phyloP scores from a whole-genome alignment of 2,888 invertebrate species.

The Chaitophorus viminalis region DNA sequence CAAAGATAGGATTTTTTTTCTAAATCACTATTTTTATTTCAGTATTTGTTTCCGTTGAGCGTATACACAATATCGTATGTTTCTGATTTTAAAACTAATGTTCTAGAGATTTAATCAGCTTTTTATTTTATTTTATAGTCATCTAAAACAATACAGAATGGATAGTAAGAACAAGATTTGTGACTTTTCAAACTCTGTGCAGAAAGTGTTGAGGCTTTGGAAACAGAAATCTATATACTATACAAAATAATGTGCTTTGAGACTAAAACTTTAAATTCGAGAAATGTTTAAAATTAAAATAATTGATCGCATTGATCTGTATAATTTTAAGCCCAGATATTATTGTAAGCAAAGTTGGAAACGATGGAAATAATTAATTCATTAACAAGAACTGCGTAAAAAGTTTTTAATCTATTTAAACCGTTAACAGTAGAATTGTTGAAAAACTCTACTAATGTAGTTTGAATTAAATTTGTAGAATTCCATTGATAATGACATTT shows the following conservation, averaged over 20 bases:
- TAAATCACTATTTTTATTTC: too few species aligned
- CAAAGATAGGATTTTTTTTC: too few species aligned
- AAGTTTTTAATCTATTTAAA: not conserved
- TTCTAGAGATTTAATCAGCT: not conserved
- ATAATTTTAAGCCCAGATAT: not conserved
- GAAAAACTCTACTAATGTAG: too few species aligned
- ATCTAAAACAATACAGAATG: not conserved
- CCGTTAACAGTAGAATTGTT: not conserved
- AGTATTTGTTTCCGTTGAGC: too few species aligned
- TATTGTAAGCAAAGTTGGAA: not conserved
- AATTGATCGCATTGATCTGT: slow-evolving; percentile 20
- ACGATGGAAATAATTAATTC: not conserved
- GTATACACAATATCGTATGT: not conserved
- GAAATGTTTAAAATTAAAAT: slow-evolving; percentile 3
- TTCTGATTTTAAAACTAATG: not conserved
- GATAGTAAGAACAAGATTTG: not conserved
- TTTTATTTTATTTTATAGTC: not conserved
- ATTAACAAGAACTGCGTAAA: not conserved
- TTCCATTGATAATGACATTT: too few species aligned
- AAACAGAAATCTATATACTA: slow-evolving; percentile 6
- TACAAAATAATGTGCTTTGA: slow-evolving; percentile 14
- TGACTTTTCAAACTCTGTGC: slow-evolving; percentile 7
- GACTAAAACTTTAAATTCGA: not conserved
- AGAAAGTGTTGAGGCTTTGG: not conserved
- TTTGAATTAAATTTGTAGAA: too few species aligned